Percentiles rank a stretch among this genome's conserved stretches.
These are phyloP conservation scores for Drosophila kambysellisi DNA, from an alignment of 2,888 invertebrate genomes.

Conservation along the genomic window DNA sequence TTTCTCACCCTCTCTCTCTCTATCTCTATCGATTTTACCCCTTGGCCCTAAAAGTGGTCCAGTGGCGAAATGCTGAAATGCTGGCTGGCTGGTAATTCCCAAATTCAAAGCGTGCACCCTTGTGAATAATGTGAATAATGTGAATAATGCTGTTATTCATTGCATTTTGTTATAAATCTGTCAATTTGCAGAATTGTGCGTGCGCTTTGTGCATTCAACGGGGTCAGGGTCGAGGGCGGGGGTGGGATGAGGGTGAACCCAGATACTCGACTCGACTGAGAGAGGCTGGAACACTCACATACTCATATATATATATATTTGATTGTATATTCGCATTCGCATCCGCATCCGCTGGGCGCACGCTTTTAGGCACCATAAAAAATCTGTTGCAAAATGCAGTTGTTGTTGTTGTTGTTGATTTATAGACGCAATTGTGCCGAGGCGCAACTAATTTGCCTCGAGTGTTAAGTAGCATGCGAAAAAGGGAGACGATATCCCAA, in stretches of 20 bases:
- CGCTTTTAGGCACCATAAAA: slow-evolving; percentile 63
- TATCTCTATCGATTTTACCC: slow-evolving; percentile 37
- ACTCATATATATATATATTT: not conserved
- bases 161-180: slow-evolving; percentile 80
- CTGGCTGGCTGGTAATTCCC: slow-evolving; percentile 7
- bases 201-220: slow-evolving; percentile 58
- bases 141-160: slow-evolving; percentile 74
- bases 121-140: slow-evolving; percentile 55
- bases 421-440: slow-evolving; percentile 65
- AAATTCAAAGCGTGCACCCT: slow-evolving; percentile 29
- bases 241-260: slow-evolving; percentile 23
- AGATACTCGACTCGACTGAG: slow-evolving; percentile 15
- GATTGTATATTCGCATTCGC: slow-evolving; percentile 19
- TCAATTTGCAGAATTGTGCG: slow-evolving; percentile 80
- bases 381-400: slow-evolving; percentile 63
- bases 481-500: slow-evolving; percentile 3
- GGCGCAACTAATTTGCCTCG: slow-evolving; percentile 75
- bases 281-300: slow-evolving; percentile 2
- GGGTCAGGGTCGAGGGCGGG: slow-evolving; percentile 17
- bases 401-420: slow-evolving; percentile 56
- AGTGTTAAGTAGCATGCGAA: slow-evolving; percentile 70
- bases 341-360: slow-evolving; percentile 48
- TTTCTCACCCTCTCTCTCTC: too few species aligned
- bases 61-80: slow-evolving; percentile 2
- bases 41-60: not conserved